Conservation (phyloP, 2,888 invertebrate genomes). For the Ctenicera cuprea region DNA sequence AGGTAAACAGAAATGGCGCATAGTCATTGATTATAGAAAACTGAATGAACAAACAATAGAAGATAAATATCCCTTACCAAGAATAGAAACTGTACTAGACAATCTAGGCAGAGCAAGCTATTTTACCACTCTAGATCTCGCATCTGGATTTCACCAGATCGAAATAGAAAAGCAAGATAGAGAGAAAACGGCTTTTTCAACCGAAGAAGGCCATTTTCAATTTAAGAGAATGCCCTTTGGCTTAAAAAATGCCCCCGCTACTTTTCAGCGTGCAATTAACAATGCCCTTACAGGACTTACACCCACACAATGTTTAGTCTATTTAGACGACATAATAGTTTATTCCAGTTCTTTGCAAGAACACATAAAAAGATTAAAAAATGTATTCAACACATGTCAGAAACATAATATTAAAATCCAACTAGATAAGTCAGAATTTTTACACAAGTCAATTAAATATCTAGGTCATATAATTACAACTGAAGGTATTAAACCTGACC, state of each 20-base stretch:
- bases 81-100: too few relatives aligned
- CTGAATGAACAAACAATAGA: too few relatives aligned
- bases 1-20: slow-evolving; percentile 62
- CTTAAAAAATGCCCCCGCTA: slow-evolving; percentile 59
- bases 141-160: too few relatives aligned
- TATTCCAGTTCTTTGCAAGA: slow-evolving; percentile 54
- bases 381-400: slow-evolving; percentile 56
- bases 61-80: too few relatives aligned
- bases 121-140: slow-evolving; percentile 56
- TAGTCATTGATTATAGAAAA: slow-evolving; percentile 63
- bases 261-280: slow-evolving; percentile 57
- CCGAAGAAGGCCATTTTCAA: slow-evolving; percentile 58
- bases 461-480: slow-evolving; percentile 63
- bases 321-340: slow-evolving; percentile 62
- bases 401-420: slow-evolving; percentile 55
- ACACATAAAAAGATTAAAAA: slow-evolving; percentile 51
- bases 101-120: slow-evolving; percentile 43
- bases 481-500: slow-evolving; percentile 63
- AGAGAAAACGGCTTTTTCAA: too few relatives aligned
- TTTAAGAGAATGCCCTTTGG: slow-evolving; percentile 60
- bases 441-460: slow-evolving; percentile 36
- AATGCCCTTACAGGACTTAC: slow-evolving; percentile 51
- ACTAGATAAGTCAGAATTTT: slow-evolving; percentile 37
- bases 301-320: too few relatives aligned
- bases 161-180: slow-evolving; percentile 52